Conservation (phyloP, 2,888 invertebrate genomes). For the Limenitis camilla region DNA sequence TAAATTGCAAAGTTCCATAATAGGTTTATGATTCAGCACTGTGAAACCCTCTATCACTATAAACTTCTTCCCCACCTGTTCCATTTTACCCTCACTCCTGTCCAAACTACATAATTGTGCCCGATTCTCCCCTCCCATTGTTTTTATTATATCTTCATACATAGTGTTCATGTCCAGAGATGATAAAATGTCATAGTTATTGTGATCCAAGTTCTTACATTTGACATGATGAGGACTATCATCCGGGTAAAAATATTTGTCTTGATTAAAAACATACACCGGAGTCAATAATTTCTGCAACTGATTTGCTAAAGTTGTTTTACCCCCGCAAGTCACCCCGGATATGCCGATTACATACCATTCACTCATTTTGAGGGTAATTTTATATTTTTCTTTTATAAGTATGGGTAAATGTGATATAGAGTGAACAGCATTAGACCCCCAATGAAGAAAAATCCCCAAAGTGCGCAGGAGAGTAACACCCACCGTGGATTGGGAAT, state of each 20-base stretch:
- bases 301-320: slow-evolving; percentile 80
- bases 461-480: slow-evolving; percentile 74
- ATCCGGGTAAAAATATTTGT: slow-evolving; percentile 81
- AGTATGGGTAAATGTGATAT: slow-evolving; percentile 62
- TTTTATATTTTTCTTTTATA: slow-evolving; percentile 17
- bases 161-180: slow-evolving; percentile 83
- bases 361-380: slow-evolving; percentile 21
- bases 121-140: slow-evolving; percentile 38
- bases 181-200: slow-evolving; percentile 83
- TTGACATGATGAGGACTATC: slow-evolving; percentile 78
- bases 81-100: slow-evolving; percentile 18
- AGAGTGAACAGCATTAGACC: slow-evolving; percentile 78
- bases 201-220: slow-evolving; percentile 78
- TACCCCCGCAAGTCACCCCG: slow-evolving; percentile 89
- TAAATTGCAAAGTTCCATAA: slow-evolving; percentile 78
- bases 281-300: slow-evolving; percentile 64
- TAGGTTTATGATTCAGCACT: slow-evolving; percentile 80
- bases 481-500: slow-evolving; percentile 75
- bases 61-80: slow-evolving; percentile 53
- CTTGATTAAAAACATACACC: slow-evolving; percentile 79
- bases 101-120: slow-evolving; percentile 25
- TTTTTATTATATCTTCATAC: slow-evolving; percentile 72
- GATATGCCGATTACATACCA: slow-evolving; percentile 78
- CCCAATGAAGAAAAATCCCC: slow-evolving; percentile 78
- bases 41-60: slow-evolving; percentile 86